Evolutionary conservation across 2,113 vertebrate species (phyloP), one percentile per base, ranked within the genome.

Genomic region (Ochotona princeps): DNA sequence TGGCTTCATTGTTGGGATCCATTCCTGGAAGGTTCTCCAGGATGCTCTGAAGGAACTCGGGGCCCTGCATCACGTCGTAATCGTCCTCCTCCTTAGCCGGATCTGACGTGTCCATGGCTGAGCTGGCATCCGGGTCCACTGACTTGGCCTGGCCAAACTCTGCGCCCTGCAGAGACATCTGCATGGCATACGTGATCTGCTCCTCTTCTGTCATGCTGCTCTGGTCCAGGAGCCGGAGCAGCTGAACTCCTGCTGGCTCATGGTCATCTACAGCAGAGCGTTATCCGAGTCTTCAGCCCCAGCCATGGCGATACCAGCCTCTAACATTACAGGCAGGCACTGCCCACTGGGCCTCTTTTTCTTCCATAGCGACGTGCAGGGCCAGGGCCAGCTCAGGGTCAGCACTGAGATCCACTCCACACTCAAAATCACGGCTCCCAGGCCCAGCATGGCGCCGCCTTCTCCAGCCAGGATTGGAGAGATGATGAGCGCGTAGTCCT

Each of bases 161-260:
- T 99, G 97, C 98, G 0, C 98, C 98, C 94, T 99, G 98, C 81
- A 99, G 98, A 0, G 99, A 99, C 99, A 99, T 99, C 98, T 99
- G 99, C 99, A 99, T 99, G 97, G 99, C 99, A 0, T 99, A 99
- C 5, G 99, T 99, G 0, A 99, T 99, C 98, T 99, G 99, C 96
- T 99, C 99, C 79, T 99, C 99, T 95, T 99, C 99, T 0, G 99
- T 99, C 99, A 99, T 99, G 97, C 99, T 99, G 98, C 99, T 99
- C 57, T 99, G 98, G 97, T 99, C 99, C 0, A 99, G 99, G 57
- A 99, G 44, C 98, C 99, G 0, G 98, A 95, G 0, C 98, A 97
- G 11, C 98, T 98, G 0, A 98, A 98, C 85, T 99, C 99, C 69
- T 99, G 98, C 98, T 99, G 99, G 23, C 98, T 98, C 9, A 99